Evolutionary conservation across 2,888 invertebrate genomes (phyloP), one percentile per base, ranked within the genome.

Genomic region (Cataglyphis albicans): DNA sequence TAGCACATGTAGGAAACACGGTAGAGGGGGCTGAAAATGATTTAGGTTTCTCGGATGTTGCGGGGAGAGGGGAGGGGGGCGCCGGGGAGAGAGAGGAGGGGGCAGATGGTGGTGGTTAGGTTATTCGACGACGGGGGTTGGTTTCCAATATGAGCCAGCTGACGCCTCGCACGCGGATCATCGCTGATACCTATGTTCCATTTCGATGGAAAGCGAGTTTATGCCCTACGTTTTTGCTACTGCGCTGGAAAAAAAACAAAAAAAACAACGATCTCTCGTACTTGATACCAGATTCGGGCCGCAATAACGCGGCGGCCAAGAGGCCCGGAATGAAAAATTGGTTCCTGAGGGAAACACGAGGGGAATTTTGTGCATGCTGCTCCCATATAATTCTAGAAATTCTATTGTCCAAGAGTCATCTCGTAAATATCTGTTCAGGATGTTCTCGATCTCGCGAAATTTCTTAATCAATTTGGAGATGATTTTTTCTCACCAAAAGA

Each of bases 91-190:
- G 73, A 41, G 83, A 70, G 84, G 63, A 70, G 32, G 64, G 72
- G 78, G 72, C 57, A 48, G 84, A 87, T 84, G 80, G 85, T 70
- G 87, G 85, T 84, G 86, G 86, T 86, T 25, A 25, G 25, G 25
- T 25, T 25, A 25, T 25, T 80, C 82, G 84, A 80, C 68, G 67
- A 84, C 29, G 87, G 87, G 87, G 93, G 90, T 92, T 91, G 89
- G 90, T 92, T 93, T 93, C 93, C 93, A 93, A 93, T 93, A 93
- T 92, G 89, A 92, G 86, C 91, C 93, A 93, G 92, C 92, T 93
- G 93, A 91, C 91, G 91, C 92, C 91, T 93, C 92, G 88, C 93
- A 93, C 93, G 93, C 84, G 90, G 92, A 93, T 93, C 91, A 92
- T 92, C 90, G 85, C 75, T 90, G 90, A 90, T 90, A 90, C 90